These are phyloP conservation scores for Spongilla lacustris DNA, from an alignment of 37 sponge, comb jelly and placozoan genomes.

Conservation along the genomic window DNA sequence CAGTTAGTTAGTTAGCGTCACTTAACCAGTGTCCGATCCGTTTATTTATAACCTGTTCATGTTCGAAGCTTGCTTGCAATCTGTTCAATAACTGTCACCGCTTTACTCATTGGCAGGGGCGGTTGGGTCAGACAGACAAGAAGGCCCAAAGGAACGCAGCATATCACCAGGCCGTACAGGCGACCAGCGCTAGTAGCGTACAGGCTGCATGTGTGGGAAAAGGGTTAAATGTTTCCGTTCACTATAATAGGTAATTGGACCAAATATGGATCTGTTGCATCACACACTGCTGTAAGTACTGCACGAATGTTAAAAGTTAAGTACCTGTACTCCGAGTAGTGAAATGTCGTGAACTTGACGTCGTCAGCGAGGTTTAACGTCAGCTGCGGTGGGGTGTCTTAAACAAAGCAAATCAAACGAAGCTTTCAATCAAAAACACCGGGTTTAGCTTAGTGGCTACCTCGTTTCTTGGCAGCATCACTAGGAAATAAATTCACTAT, in stretches of 20 bases:
- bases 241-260: background rate
- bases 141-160: constrained; percentile 46
- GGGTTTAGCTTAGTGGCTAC: background rate
- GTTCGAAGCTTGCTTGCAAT: constrained; percentile 33
- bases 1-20: background rate
- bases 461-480: background rate
- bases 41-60: background rate
- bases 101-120: constrained; percentile 40
- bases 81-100: constrained; percentile 36
- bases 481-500: constrained; percentile 1
- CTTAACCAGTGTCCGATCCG: background rate
- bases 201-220: constrained; percentile 21
- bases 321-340: background rate
- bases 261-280: background rate
- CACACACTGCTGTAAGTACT: background rate
- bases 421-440: background rate
- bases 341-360: background rate
- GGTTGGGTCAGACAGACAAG: constrained; percentile 57
- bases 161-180: constrained; percentile 45
- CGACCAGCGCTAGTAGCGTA: constrained; percentile 69
- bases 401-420: background rate
- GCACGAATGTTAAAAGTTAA: background rate
- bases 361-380: background rate
- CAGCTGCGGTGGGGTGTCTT: background rate
- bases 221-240: background rate